Conservation (phyloP, 1,140 invertebrate species). For the Lepidotrigona ventralis region DNA sequence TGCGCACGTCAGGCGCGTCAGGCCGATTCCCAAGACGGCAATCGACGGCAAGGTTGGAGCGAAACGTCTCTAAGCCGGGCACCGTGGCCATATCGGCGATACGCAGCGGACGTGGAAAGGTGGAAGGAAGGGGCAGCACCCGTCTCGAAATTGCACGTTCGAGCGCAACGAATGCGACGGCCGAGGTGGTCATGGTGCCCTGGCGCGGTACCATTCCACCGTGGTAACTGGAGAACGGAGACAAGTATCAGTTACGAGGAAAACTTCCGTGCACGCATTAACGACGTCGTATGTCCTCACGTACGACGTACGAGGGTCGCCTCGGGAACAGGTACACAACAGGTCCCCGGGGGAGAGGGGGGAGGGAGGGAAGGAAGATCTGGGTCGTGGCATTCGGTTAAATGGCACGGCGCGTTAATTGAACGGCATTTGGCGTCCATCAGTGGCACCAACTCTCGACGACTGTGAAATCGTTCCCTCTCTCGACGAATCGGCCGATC, state of each 20-base stretch:
- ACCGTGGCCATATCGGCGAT: conserved; percentile 45
- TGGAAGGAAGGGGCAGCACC: conserved; percentile 22
- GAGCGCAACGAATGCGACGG: conserved; percentile 62
- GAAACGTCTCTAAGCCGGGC: conserved; percentile 17
- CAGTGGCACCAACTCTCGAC: not conserved
- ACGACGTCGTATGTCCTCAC: conserved; percentile 65
- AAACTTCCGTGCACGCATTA: conserved; percentile 71
- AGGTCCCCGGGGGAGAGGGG: conserved; percentile 30
- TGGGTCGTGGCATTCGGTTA: conserved; percentile 57
- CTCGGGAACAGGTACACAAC: conserved; percentile 58
- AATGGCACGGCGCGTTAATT: conserved; percentile 28
- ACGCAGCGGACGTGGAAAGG: conserved; percentile 36
- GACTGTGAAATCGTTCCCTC: no score
- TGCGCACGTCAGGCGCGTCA: not conserved
- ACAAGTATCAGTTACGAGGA: conserved; percentile 73
- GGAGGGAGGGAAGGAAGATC: conserved; percentile 43
- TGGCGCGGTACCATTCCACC: conserved; percentile 63
- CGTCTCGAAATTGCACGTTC: conserved; percentile 64
- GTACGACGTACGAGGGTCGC: conserved; percentile 56
- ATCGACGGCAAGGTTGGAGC: conserved; percentile 40
- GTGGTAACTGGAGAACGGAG: conserved; percentile 69
- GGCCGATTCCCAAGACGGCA: conserved; percentile 32
- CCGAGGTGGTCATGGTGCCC: conserved; percentile 61
- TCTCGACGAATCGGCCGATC: no score
- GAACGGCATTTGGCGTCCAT: conserved; percentile 9